Percentiles rank a stretch among this genome's conserved stretches.
phyloP scores from a whole-genome alignment of 2,113 vertebrate genomes.

The Tetrao urogallus region DNA sequence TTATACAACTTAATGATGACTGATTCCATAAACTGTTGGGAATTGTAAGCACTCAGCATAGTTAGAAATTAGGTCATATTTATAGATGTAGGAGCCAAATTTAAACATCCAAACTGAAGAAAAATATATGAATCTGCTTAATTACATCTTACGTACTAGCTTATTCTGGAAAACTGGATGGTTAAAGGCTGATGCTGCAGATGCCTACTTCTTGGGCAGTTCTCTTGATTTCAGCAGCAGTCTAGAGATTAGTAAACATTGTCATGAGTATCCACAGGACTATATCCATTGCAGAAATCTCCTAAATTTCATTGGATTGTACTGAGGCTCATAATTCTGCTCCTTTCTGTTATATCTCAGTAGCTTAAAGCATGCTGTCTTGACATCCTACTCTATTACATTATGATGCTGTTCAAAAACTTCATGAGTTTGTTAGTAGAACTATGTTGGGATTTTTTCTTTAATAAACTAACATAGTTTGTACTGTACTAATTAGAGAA shows the following conservation, averaged over 20 bases:
- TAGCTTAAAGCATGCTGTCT: background rate
- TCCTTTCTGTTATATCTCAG: background rate
- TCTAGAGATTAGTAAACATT: background rate
- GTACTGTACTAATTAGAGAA: background rate
- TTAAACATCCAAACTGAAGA: background rate
- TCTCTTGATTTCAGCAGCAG: background rate
- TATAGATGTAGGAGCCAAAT: background rate
- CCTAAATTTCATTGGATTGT: background rate
- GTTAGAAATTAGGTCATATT: slow-evolving; percentile 34
- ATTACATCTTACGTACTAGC: background rate
- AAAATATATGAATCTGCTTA: background rate
- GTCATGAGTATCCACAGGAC: background rate
- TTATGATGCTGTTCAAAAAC: background rate
- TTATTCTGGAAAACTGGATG: background rate
- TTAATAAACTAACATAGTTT: background rate
- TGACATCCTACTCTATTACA: background rate
- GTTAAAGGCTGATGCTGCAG: background rate
- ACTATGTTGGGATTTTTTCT: background rate
- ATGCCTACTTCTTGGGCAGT: rapidly evolving
- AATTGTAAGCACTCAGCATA: background rate
- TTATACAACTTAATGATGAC: slow-evolving; percentile 4
- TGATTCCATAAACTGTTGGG: slow-evolving; percentile 26
- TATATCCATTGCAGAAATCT: background rate
- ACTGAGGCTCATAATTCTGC: background rate
- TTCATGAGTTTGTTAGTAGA: background rate